Base-by-base conservation (phyloP, 2,797 vertebrate species). In the Eutrigla gurnardus region DNA sequence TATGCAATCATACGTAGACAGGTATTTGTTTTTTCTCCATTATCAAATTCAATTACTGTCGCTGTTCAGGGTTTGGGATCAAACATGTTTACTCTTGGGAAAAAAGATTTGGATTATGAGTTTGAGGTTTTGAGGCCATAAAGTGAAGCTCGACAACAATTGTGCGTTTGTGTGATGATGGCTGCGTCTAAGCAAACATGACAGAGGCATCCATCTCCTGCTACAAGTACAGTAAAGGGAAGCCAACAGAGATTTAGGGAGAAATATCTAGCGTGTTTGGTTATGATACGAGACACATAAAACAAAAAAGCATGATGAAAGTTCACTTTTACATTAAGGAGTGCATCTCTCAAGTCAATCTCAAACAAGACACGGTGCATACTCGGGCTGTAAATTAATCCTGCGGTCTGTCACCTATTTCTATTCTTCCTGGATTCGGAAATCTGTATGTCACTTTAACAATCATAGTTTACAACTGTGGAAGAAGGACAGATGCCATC, bases 401-500 rank as follows among this genome's bases (percentile, higher is more conserved):
- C n/a, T 1, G 8, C 4, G 7, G 5, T 13, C 9, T 36, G 14
- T 55, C 36, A 43, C 53, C 36, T 6, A 6, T 60, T 61, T 39
- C 4, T 36, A n/a, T 35, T 46, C 61, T 58, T 49, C 53, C 52
- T 47, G 1, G 14, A 72, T 61, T 70, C 66, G n/a, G 11, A 63
- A 25, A 69, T 33, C 50, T 9, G 7, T 7, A 63, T 37, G 55
- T 57, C 75, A 80, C 65, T 65, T 68, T 54, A 66, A 78, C 2
- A 14, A 53, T 43, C 65, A 55, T 66, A 54, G 43, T 62, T 78
- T 79, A 70, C 58, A 62, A 71, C 63, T 58, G 67, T 6, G 62
- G 37, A 42, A 73, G 63, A 82, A 49, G 58, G 70, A 68, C 80
- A 86, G 84, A 84, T 82, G 84, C 73, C 69, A 58, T 74, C 75